phyloP scores from a whole-genome alignment of 2,797 vertebrate species.

The Falco peregrinus region DNA sequence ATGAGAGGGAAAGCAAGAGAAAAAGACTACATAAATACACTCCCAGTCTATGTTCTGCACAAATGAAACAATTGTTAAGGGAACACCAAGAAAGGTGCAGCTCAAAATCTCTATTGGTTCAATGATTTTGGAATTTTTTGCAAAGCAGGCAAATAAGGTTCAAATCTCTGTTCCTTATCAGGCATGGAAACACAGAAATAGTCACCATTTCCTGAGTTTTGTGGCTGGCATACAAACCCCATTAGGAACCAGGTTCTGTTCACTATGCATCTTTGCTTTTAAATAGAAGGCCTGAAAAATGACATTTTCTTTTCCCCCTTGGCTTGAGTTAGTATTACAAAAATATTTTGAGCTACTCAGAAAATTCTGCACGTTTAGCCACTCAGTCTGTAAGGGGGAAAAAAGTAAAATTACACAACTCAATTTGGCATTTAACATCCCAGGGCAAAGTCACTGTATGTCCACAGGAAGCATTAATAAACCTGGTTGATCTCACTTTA shows the following conservation, averaged over 20 bases:
- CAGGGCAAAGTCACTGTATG: background rate
- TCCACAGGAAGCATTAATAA: background rate
- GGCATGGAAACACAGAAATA: background rate
- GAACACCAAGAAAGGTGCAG: background rate
- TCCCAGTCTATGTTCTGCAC: accelerated
- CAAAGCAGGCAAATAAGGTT: background rate
- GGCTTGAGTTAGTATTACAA: background rate
- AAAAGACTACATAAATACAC: background rate
- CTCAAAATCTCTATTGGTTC: background rate
- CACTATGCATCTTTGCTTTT: background rate
- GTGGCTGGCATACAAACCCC: background rate
- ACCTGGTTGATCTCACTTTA: background rate
- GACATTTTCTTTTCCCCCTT: background rate
- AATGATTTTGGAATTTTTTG: background rate
- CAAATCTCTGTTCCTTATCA: background rate
- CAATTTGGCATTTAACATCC: background rate
- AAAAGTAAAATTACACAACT: background rate
- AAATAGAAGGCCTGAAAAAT: background rate
- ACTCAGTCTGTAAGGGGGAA: background rate
- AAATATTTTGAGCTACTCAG: background rate
- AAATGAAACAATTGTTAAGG: background rate
- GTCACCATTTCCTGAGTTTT: background rate
- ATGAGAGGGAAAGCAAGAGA: background rate
- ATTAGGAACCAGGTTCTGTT: background rate
- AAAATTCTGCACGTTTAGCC: background rate